Conservation (phyloP, 2,113 vertebrate species). For the Peromyscus maniculatus region DNA sequence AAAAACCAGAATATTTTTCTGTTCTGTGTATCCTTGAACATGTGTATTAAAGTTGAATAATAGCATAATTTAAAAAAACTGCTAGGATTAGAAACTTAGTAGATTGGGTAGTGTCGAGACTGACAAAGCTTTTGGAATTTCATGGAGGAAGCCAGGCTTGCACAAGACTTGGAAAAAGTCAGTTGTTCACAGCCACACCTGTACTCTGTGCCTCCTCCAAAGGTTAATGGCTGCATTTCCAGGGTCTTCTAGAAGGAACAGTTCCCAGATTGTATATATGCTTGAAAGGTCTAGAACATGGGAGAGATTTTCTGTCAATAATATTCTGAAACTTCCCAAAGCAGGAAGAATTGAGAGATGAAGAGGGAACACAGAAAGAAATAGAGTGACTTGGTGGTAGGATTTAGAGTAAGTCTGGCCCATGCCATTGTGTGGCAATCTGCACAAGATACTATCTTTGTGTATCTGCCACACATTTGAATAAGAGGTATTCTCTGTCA, state of each 20-base stretch:
- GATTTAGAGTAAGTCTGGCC: not conserved
- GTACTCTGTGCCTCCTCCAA: not conserved
- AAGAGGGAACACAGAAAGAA: not conserved
- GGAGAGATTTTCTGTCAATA: constrained; percentile 24
- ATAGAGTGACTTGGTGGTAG: not conserved
- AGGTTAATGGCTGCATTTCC: not conserved
- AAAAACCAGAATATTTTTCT: constrained; percentile 23
- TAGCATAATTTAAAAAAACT: not conserved
- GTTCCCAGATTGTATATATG: not conserved
- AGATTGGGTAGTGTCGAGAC: not conserved
- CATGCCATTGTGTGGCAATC: not conserved
- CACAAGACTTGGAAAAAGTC: not conserved
- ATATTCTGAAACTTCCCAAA: not conserved
- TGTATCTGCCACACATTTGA: not conserved
- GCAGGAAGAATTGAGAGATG: not conserved
- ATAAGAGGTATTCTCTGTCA: not conserved
- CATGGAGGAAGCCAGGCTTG: not conserved
- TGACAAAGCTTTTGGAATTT: not conserved
- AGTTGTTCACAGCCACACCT: not conserved
- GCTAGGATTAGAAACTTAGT: not conserved
- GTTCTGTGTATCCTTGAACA: not conserved
- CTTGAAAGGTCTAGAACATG: not conserved
- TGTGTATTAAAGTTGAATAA: not conserved
- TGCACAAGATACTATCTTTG: not conserved
- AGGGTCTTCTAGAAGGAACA: not conserved